A percentile compares a stretch with the other conserved stretches of the same genome.
Conservation (phyloP, 1,140 invertebrate genomes). For the Ips nitidus region DNA sequence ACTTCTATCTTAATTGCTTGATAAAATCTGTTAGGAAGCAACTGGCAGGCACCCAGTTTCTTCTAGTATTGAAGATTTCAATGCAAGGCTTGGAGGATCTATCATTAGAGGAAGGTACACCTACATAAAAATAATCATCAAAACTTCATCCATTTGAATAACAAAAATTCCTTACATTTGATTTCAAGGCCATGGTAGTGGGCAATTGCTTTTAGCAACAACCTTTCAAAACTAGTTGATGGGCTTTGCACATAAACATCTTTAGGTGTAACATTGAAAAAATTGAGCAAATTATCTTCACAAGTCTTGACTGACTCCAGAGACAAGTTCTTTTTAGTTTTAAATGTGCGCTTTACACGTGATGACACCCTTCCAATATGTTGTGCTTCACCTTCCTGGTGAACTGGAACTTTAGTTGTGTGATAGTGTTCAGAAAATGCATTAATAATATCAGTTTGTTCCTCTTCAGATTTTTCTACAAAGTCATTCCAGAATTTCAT, state of each 20-base stretch:
- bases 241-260: slow-evolving; percentile 39
- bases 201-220: slow-evolving; percentile 46
- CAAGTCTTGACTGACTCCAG: slow-evolving; percentile 38
- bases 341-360: slow-evolving; percentile 40
- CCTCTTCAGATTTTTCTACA: slow-evolving; percentile 43
- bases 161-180: slow-evolving; percentile 34
- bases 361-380: slow-evolving; percentile 36
- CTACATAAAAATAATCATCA: slow-evolving; percentile 27
- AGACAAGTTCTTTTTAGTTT: slow-evolving; percentile 42
- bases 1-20: slow-evolving; percentile 32
- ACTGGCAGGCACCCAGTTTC: slow-evolving; percentile 38
- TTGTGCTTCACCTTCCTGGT: not conserved
- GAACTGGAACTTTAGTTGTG: slow-evolving; percentile 3
- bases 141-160: slow-evolving; percentile 3
- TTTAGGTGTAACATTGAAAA: slow-evolving; percentile 41
- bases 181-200: slow-evolving; percentile 45
- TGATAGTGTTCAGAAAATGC: slow-evolving; percentile 33
- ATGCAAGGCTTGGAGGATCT: slow-evolving; percentile 33
- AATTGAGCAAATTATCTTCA: slow-evolving; percentile 43
- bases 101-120: slow-evolving; percentile 26
- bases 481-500: slow-evolving; percentile 45
- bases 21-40: slow-evolving; percentile 42
- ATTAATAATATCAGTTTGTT: slow-evolving; percentile 41
- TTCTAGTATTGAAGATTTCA: slow-evolving; percentile 40
- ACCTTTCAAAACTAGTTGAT: slow-evolving; percentile 45